These are phyloP conservation scores for Hormiphora californensis DNA, from an alignment of 37 sponge, comb jelly and placozoan species.

Conservation along the genomic window DNA sequence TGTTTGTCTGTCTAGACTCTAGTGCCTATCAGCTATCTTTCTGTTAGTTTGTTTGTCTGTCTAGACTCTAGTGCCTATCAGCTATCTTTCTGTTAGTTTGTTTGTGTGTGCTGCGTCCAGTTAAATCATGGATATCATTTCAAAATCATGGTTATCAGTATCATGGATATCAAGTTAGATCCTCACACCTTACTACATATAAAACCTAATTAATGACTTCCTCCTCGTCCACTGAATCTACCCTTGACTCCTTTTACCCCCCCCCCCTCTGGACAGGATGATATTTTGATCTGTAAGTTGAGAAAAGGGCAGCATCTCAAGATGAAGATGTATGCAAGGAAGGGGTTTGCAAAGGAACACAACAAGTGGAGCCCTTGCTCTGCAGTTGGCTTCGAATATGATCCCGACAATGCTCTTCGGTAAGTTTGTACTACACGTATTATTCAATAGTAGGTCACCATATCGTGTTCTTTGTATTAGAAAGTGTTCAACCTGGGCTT, in stretches of 20 bases:
- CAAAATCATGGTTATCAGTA: no score
- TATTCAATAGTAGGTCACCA: neutral
- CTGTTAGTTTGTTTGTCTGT: no score
- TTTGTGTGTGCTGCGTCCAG: no score
- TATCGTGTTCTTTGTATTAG: no score
- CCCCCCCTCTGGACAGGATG: constrained; percentile 36
- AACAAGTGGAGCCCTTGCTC: constrained; percentile 97
- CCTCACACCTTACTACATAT: neutral
- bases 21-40: no score
- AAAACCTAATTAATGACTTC: no score
- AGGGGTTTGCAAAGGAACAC: constrained; percentile 98
- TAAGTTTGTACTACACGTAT: neutral
- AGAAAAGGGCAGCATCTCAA: constrained; percentile 75
- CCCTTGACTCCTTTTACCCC: neutral
- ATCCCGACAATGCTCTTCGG: constrained; percentile 90
- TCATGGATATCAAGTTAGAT: neutral
- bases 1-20: no score
- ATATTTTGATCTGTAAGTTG: constrained; percentile 91
- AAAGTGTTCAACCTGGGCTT: no score
- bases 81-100: no score
- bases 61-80: no score
- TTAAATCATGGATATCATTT: no score
- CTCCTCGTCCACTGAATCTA: no score
- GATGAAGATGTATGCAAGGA: constrained; percentile 9
- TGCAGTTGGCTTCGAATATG: constrained; percentile 95